A percentile compares a stretch with the other conserved stretches of the same genome.
Conservation (phyloP, 2,113 vertebrate species). For the Heptranchias perlo region DNA sequence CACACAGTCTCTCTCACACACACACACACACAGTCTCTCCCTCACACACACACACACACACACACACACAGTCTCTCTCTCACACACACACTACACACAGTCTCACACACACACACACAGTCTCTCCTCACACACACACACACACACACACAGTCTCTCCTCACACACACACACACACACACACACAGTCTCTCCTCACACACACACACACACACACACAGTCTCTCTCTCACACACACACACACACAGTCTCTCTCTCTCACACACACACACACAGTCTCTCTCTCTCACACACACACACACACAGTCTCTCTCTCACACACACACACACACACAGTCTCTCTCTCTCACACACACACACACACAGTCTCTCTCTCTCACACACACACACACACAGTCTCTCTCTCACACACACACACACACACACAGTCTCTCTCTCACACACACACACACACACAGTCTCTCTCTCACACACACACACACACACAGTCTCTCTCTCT, state of each 20-base stretch:
- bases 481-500: not conserved
- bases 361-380: too few relatives aligned
- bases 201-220: too few relatives aligned
- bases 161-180: not conserved
- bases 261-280: too few relatives aligned
- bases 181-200: not conserved
- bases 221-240: not conserved
- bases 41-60: too few relatives aligned
- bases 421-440: too few relatives aligned
- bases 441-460: too few relatives aligned
- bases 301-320: too few relatives aligned
- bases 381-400: not conserved
- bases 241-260: not conserved
- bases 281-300: too few relatives aligned
- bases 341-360: not conserved
- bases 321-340: not conserved
- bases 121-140: not conserved
- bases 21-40: not conserved
- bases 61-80: not conserved
- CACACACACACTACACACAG: not conserved
- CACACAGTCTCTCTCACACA: not conserved
- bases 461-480: not conserved
- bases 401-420: not conserved
- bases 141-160: too few relatives aligned
- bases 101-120: not conserved